A percentile compares a stretch with the other conserved stretches of the same genome.
Conservation (phyloP, 1,140 invertebrate species). For the Stegodyphus dumicola region DNA sequence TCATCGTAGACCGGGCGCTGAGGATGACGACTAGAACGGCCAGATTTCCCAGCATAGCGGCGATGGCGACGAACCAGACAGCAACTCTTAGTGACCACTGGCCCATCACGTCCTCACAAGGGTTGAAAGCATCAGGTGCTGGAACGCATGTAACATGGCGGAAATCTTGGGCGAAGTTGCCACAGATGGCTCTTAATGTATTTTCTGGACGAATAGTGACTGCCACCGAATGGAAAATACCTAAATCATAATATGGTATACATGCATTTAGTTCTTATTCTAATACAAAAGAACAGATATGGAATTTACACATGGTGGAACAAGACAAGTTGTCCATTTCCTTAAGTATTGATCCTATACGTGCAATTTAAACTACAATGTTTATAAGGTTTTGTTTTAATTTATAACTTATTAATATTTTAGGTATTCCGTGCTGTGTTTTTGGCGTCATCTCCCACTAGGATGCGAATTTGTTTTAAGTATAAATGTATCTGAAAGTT, state of each 20-base stretch:
- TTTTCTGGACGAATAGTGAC: constrained; percentile 31
- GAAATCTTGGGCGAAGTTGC: constrained; percentile 72
- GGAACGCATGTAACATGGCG: constrained; percentile 78
- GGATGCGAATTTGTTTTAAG: too few species aligned
- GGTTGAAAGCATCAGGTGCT: constrained; percentile 85
- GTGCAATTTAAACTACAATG: too few species aligned
- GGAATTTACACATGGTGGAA: too few species aligned
- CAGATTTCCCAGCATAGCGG: constrained; percentile 79
- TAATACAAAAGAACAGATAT: too few species aligned
- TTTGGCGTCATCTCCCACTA: too few species aligned
- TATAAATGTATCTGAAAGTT: too few species aligned
- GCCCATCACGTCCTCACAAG: constrained; percentile 91
- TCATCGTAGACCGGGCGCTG: constrained; percentile 72
- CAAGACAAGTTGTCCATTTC: too few species aligned
- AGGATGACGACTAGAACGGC: constrained; percentile 82
- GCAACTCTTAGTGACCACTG: constrained; percentile 79
- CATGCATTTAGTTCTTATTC: too few species aligned
- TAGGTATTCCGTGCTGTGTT: too few species aligned
- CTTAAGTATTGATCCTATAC: too few species aligned
- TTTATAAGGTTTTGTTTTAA: too few species aligned
- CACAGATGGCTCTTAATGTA: constrained; percentile 68
- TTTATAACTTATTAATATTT: too few species aligned
- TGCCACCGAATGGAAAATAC: constrained; percentile 28
- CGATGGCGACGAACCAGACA: constrained; percentile 82
- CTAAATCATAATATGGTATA: not conserved